A percentile compares a stretch with the other conserved stretches of the same genome.
Conservation (phyloP, 2,113 vertebrate genomes). For the Microtus richardsoni region DNA sequence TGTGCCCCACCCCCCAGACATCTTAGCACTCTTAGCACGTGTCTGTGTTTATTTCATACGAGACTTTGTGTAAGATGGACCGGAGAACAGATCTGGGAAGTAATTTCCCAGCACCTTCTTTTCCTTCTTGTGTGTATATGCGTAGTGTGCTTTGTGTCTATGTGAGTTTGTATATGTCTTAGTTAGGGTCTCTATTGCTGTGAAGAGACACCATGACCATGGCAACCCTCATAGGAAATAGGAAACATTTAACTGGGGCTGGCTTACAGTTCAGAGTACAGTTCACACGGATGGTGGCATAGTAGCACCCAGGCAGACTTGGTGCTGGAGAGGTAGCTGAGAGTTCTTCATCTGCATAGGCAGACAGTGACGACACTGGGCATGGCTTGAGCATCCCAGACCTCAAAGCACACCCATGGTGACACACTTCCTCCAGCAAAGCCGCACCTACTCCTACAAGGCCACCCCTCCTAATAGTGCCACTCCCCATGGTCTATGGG, state of each 20-base stretch:
- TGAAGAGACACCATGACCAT: not conserved
- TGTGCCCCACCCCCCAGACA: not conserved
- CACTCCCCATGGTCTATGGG: too few species aligned
- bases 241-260: not conserved
- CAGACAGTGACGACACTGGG: not conserved
- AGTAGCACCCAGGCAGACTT: not conserved
- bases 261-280: not conserved
- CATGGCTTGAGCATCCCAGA: not conserved
- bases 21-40: not conserved
- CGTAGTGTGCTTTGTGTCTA: not conserved
- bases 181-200: not conserved
- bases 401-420: not conserved
- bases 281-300: not conserved
- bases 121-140: not conserved
- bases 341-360: not conserved
- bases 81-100: not conserved
- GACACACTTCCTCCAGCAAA: not conserved
- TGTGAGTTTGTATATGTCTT: not conserved
- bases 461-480: not conserved
- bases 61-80: not conserved
- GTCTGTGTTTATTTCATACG: not conserved
- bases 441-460: not conserved
- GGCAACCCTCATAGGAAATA: not conserved
- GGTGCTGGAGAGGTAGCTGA: not conserved
- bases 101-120: not conserved